Conservation (phyloP, 2,113 vertebrate genomes). For the Aphelocoma coerulescens region DNA sequence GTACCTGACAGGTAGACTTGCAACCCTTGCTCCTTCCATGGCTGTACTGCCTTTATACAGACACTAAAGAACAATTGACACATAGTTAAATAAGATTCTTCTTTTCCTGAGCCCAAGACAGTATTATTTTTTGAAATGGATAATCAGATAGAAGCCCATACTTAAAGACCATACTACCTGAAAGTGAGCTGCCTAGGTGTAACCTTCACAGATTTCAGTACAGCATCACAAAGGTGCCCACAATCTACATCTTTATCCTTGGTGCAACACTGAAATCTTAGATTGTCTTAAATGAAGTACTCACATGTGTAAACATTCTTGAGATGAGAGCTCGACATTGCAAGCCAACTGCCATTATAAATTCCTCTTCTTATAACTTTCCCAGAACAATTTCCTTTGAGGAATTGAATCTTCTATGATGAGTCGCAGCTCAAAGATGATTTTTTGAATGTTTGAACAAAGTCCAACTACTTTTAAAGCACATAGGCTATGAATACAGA, state of each 20-base stretch:
- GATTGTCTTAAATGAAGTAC: neutral
- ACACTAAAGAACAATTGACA: neutral
- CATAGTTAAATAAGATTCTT: neutral
- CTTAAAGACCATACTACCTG: neutral
- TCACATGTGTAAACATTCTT: neutral
- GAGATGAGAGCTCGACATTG: neutral
- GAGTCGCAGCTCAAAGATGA: neutral
- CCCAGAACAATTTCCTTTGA: constrained; percentile 2
- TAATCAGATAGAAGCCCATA: neutral
- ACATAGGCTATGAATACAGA: neutral
- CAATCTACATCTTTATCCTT: neutral
- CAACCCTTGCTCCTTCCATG: neutral
- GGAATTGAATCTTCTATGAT: constrained; percentile 13
- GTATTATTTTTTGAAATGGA: neutral
- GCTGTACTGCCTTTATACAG: neutral
- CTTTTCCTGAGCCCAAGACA: neutral
- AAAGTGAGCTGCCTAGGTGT: rapidly evolving
- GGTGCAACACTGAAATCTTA: neutral
- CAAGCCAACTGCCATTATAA: neutral
- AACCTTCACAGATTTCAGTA: neutral
- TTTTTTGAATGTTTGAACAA: constrained; percentile 14
- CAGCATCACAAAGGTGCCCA: neutral
- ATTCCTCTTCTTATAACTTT: constrained; percentile 25
- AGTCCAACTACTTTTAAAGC: constrained; percentile 28
- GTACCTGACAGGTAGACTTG: neutral